Evolutionary conservation across 2,113 vertebrate genomes (phyloP), one percentile per base, ranked within the genome.

Genomic region (Salvelinus namaycush): DNA sequence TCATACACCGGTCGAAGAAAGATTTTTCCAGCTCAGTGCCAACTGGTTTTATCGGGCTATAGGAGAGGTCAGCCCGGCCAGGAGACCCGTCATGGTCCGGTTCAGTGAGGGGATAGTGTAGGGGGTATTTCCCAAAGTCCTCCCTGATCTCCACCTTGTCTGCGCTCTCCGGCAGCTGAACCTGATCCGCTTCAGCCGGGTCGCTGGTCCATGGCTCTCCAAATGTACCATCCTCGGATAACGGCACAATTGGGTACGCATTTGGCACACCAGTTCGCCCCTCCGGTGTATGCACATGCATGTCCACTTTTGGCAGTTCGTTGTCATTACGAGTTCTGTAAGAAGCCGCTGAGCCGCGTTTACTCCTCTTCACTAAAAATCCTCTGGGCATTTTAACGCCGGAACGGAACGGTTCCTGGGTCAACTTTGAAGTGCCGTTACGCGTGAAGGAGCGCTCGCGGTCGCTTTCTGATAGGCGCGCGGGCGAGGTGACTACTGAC

Each of bases 281-380:
- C 70, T 68, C 57, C 26, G 72, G 48, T 5, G 74, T 78, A 67
- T 74, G 70, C 48, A 66, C 73, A 22, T 31, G 72, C 70, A 76
- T 67, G 62, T 78, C 60, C 77, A 72, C 73, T 69, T 76, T 22
- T 0, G 12, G 31, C 76, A 54, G 74, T 4, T 80, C 85, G 29
- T 64, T 76, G 71, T 91, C 90, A 9, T 81, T 83, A 60, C 95
- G 90, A 60, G 88, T 72, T 76, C 96, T 89, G 87, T 97, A 97
- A 0, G 93, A 95, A 27, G 92, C 89, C 5, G 87, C 79, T 31
- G 94, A 93, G 0, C 90, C 81, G 76, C 95, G 93, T 88, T 91
- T 93, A 90, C 86, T 95, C 76, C 97, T 93, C 89, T 99, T 99
- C 79, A 99, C 97, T 82, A 99, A 81, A 82, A 98, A 99, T 59